Percentiles rank a stretch among this genome's conserved stretches.
Evolutionary conservation across 2,797 vertebrate species (phyloP).

Genomic region (Sebastiscus albofasciatus): DNA sequence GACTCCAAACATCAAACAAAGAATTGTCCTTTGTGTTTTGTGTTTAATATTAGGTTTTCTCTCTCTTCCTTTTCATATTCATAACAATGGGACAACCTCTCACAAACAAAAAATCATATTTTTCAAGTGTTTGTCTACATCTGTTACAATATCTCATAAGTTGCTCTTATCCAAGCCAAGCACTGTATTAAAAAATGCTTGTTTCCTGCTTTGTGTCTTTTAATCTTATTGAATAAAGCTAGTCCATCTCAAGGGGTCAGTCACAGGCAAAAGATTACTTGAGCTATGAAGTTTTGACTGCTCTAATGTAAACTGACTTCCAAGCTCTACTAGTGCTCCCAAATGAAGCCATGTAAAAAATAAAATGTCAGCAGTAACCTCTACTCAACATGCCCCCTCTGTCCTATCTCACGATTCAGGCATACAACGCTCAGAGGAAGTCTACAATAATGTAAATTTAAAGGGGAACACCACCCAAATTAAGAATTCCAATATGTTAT

Average conservation of each 20-base stretch:
- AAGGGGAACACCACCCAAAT: too few relatives aligned
- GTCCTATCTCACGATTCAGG: not conserved
- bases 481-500: too few relatives aligned
- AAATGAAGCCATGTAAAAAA: not conserved
- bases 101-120: not conserved
- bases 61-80: conserved; percentile 1
- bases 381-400: not conserved
- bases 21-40: conserved; percentile 1
- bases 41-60: conserved; percentile 1
- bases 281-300: not conserved
- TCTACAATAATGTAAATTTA: not conserved
- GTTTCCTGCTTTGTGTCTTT: not conserved
- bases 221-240: not conserved
- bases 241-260: not conserved
- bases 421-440: not conserved
- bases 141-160: not conserved
- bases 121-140: not conserved
- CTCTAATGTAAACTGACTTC: not conserved
- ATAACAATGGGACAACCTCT: not conserved
- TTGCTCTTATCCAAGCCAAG: not conserved
- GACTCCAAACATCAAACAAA: conserved; percentile 5
- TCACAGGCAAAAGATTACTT: not conserved
- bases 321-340: not conserved
- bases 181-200: not conserved
- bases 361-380: not conserved